Percentiles rank a stretch among this genome's conserved stretches.
These are phyloP conservation scores for Coregonus ussuriensis DNA, from an alignment of 2,797 vertebrate genomes.

Conservation along the genomic window DNA sequence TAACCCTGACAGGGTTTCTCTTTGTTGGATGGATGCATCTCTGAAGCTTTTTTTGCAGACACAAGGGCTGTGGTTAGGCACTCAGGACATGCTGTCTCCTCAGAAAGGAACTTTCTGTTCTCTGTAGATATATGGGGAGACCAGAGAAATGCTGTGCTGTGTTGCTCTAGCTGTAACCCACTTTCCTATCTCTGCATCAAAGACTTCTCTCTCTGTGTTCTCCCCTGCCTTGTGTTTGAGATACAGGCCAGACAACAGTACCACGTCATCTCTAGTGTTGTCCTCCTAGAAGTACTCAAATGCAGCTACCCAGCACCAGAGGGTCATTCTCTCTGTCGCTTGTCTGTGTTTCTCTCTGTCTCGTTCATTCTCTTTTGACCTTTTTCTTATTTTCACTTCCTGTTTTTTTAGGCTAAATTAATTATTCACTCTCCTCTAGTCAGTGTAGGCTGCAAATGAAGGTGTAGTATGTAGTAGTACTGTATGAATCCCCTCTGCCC, in stretches of 20 bases:
- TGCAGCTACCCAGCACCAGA: neutral
- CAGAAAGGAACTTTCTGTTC: slow-evolving; percentile 63
- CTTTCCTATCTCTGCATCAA: slow-evolving; percentile 61
- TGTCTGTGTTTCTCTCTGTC: slow-evolving; percentile 36
- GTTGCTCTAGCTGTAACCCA: slow-evolving; percentile 70
- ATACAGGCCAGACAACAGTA: slow-evolving; percentile 67
- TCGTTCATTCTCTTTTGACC: slow-evolving; percentile 25
- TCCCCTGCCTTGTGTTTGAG: slow-evolving; percentile 47
- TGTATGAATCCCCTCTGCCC: neutral
- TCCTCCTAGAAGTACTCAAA: slow-evolving; percentile 32
- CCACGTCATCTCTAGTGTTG: slow-evolving; percentile 46
- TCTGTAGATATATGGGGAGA: slow-evolving; percentile 53
- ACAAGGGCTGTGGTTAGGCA: slow-evolving; percentile 66
- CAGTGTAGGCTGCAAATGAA: neutral
- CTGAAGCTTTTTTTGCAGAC: slow-evolving; percentile 16
- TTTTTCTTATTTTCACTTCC: slow-evolving; percentile 52
- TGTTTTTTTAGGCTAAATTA: slow-evolving; percentile 41
- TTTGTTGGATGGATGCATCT: slow-evolving; percentile 17
- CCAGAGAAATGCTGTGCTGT: slow-evolving; percentile 32
- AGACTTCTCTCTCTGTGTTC: slow-evolving; percentile 50
- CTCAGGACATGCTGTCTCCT: slow-evolving; percentile 63
- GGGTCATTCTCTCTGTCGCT: neutral
- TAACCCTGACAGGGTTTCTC: slow-evolving; percentile 7
- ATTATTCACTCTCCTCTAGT: slow-evolving; percentile 15
- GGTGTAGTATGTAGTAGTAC: neutral